Evolutionary conservation across 2,113 vertebrate genomes (phyloP), one percentile per base, ranked within the genome.

Genomic region (Podarcis cretensis): DNA sequence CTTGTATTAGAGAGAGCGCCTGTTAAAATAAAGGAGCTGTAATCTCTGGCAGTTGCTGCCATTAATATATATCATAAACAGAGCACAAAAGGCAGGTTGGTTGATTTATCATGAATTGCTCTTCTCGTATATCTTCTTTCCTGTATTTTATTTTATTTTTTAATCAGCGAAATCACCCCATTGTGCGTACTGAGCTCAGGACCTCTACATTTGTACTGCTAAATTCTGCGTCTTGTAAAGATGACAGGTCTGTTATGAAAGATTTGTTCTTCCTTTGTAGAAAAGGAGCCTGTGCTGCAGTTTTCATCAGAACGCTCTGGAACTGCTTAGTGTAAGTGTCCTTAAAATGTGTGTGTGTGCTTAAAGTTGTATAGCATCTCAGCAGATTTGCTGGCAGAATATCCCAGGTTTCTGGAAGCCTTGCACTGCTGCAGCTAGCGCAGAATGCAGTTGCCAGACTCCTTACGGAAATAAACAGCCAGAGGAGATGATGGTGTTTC

Each of bases 61-160:
- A 92, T 94, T 96, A 96, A 95, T 87, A 92, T 86, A 43, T 84
- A 89, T 93, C 95, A 95, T 96, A 97, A 97, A 97, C 18, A 96
- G 82, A 85, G 87, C 94, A 83, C 92, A 94, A 86, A 89, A 96
- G 92, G 91, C 88, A 92, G 93, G 93, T 92, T 84, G 1, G 23
- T 91, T 96, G 96, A 96, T 96, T 97, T 96, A 96, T 95, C 89
- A 87, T 48, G 76, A 80, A 73, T 88, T 89, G 86, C 87, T 94
- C 43, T 73, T 92, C 84, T 89, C 35, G 2, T 93, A 91, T 83
- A 95, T 94, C 94, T 93, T 90, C 13, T 63, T 63, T 63, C 5
- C 88, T 91, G 92, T 87, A 93, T 96, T 96, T 95, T 95, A 96
- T 54, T 54, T 54, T 54, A 54, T 54, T 54, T 54, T 54, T 54